phyloP scores from a whole-genome alignment of 2,113 vertebrate species.

The Centropristis striata region DNA sequence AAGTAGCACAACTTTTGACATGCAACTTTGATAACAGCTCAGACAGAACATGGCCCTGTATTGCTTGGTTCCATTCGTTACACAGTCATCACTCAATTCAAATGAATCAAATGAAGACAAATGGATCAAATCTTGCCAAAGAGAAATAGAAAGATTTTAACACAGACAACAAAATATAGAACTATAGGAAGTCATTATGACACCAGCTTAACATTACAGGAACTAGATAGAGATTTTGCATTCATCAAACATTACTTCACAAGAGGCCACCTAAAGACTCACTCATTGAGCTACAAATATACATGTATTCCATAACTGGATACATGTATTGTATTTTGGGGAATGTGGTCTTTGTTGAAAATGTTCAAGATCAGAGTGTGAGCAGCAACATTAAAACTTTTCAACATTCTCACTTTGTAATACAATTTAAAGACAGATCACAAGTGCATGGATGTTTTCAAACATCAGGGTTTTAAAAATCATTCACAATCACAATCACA shows the following conservation, averaged over 20 bases:
- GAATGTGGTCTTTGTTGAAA: too few species aligned
- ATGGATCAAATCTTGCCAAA: background rate
- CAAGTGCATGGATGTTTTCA: background rate
- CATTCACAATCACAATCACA: too few species aligned
- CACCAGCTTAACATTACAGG: background rate
- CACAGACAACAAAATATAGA: background rate
- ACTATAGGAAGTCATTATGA: background rate
- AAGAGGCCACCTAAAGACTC: background rate
- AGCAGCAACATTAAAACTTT: too few species aligned
- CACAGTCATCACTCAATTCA: background rate
- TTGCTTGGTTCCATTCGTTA: background rate
- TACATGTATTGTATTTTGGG: too few species aligned
- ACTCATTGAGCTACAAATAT: too few species aligned
- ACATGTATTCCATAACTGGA: too few species aligned
- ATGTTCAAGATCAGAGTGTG: too few species aligned
- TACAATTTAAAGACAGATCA: too few species aligned
- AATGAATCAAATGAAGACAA: background rate
- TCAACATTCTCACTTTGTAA: too few species aligned
- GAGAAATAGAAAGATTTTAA: background rate
- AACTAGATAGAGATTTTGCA: background rate
- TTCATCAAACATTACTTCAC: background rate
- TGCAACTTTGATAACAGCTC: conserved; percentile 2
- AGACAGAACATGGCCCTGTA: background rate
- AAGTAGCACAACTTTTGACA: conserved; percentile 30
- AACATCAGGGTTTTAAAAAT: too few species aligned